Conservation (phyloP, 2,888 invertebrate species). For the Acronicta aceris region DNA sequence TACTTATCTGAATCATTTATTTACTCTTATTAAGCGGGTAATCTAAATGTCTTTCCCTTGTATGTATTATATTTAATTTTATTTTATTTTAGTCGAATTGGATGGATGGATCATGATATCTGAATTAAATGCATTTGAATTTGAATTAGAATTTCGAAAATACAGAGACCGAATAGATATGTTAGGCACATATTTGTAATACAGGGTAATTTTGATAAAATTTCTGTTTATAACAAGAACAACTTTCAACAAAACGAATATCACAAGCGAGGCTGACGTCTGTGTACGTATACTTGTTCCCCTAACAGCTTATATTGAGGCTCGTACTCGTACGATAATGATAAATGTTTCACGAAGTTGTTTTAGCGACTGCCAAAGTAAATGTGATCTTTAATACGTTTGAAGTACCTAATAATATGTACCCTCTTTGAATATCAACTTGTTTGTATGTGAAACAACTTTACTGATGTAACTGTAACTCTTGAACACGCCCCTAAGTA, state of each 20-base stretch:
- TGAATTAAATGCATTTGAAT: no score
- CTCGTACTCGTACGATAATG: constrained; percentile 30
- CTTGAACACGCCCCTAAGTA: constrained; percentile 61
- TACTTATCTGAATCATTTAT: no score
- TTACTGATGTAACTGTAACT: constrained; percentile 58
- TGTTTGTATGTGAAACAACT: constrained; percentile 57
- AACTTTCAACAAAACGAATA: constrained; percentile 9
- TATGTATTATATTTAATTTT: no score
- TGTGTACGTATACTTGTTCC: constrained; percentile 16
- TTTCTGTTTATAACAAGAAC: not conserved
- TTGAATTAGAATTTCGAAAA: no score
- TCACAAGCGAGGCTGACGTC: constrained; percentile 5
- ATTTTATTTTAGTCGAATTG: no score
- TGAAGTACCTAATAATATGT: constrained; percentile 52
- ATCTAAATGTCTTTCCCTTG: no score
- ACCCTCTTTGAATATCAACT: constrained; percentile 52
- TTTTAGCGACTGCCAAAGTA: constrained; percentile 40
- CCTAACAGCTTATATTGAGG: constrained; percentile 25
- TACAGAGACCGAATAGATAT: no score
- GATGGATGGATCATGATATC: no score
- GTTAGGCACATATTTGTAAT: no score
- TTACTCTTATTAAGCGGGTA: no score
- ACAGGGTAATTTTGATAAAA: not conserved
- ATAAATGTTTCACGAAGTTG: constrained; percentile 49
- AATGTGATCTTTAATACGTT: constrained; percentile 51